Evolutionary conservation across 2,113 vertebrate species (phyloP).

Genomic region (Gymnocephalus cernua): DNA sequence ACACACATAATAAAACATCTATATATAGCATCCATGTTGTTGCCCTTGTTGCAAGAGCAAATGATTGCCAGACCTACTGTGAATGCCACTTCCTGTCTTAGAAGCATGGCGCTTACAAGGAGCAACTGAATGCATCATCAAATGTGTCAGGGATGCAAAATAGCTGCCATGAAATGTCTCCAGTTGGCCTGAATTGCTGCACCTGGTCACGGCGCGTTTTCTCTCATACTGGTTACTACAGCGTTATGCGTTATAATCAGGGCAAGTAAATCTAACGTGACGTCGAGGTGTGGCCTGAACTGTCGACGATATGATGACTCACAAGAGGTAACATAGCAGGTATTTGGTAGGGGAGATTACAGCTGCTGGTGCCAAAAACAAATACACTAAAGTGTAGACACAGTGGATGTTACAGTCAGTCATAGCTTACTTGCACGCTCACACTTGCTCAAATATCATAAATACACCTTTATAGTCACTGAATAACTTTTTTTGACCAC

Average conservation of each 20-base stretch:
- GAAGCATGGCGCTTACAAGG: background rate
- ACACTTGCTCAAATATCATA: background rate
- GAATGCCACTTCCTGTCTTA: background rate
- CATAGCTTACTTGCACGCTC: background rate
- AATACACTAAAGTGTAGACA: background rate
- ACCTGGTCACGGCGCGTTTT: background rate
- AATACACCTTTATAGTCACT: background rate
- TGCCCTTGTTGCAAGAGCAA: background rate
- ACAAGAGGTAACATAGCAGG: slow-evolving; percentile 46
- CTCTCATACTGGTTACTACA: slow-evolving; percentile 8
- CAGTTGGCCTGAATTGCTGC: background rate
- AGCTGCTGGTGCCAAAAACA: slow-evolving; percentile 37
- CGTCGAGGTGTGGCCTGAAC: slow-evolving; percentile 43
- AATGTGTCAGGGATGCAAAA: slow-evolving; percentile 16
- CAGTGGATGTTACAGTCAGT: background rate
- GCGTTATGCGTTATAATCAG: slow-evolving; percentile 27
- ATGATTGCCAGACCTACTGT: slow-evolving; percentile 10
- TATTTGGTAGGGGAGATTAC: slow-evolving; percentile 26
- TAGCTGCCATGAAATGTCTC: background rate
- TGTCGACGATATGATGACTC: slow-evolving; percentile 52
- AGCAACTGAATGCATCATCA: slow-evolving; percentile 44
- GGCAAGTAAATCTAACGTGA: slow-evolving; percentile 31
- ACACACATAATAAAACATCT: background rate
- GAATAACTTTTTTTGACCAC: background rate
- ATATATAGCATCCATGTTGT: slow-evolving; percentile 26